phyloP scores from a whole-genome alignment of 2,888 invertebrate species.

The Antheraea yamamai region DNA sequence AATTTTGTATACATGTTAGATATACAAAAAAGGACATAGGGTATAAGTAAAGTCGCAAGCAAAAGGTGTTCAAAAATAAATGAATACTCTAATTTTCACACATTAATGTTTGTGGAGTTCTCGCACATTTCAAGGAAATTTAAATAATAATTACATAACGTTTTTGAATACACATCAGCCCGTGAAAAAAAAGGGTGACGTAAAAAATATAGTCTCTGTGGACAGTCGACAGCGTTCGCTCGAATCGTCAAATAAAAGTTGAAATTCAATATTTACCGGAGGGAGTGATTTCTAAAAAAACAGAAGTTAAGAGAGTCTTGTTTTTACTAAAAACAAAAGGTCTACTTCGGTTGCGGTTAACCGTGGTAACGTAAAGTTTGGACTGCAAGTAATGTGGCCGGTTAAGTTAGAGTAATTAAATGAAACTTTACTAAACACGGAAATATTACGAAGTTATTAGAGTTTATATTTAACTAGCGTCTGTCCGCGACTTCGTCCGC shows the following conservation, averaged over 20 bases:
- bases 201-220: background rate
- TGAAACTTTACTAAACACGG: background rate
- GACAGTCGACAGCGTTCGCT: conserved; percentile 46
- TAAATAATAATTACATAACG: background rate
- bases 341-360: conserved; percentile 30
- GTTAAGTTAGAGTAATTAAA: conserved; percentile 18
- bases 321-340: conserved; percentile 72
- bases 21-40: too few species aligned
- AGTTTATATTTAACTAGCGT: too few species aligned
- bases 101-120: background rate
- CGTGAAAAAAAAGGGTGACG: background rate
- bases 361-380: conserved; percentile 19
- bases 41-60: too few species aligned
- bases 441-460: conserved; percentile 15
- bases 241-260: conserved; percentile 55
- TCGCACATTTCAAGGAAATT: background rate
- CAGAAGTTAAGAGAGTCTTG: conserved; percentile 74
- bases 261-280: conserved; percentile 60
- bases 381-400: conserved; percentile 8
- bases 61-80: too few species aligned
- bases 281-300: conserved; percentile 67
- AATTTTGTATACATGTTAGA: too few species aligned
- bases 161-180: conserved; percentile 7
- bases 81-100: background rate
- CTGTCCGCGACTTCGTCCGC: too few species aligned